Evolutionary conservation across 2,888 invertebrate genomes (phyloP).

Genomic region (Drosophila mettleri): DNA sequence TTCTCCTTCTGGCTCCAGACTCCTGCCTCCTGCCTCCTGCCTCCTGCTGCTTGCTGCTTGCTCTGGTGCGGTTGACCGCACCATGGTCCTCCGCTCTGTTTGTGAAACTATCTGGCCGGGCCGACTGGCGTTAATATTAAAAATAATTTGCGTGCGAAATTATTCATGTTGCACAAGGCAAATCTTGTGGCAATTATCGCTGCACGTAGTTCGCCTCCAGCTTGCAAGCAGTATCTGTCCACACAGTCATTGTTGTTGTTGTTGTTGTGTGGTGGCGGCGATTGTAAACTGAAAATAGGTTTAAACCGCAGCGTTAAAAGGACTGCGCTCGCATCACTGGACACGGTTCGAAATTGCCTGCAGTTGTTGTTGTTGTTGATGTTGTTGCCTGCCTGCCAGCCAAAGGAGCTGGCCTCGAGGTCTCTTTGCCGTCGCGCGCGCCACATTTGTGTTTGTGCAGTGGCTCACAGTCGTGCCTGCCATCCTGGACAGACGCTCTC

Average conservation of each 20-base stretch:
- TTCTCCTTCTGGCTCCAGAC: background rate
- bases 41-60: background rate
- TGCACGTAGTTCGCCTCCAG: conserved; percentile 59
- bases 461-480: conserved; percentile 19
- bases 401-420: conserved; percentile 27
- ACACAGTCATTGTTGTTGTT: conserved; percentile 14
- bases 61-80: conserved; percentile 46
- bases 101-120: conserved; percentile 19
- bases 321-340: conserved; percentile 63
- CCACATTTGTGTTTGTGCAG: conserved; percentile 23
- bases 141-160: conserved; percentile 78
- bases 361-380: background rate
- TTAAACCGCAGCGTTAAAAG: conserved; percentile 75
- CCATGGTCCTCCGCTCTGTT: conserved; percentile 21
- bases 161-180: conserved; percentile 73
- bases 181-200: conserved; percentile 79
- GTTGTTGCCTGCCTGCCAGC: background rate
- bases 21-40: background rate
- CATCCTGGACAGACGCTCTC: conserved; percentile 50
- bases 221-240: conserved; percentile 28
- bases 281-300: conserved; percentile 76
- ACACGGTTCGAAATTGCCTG: conserved; percentile 43
- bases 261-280: conserved; percentile 45
- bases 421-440: conserved; percentile 12
- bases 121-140: conserved; percentile 69